A percentile compares a stretch with the other conserved stretches of the same genome.
Conservation (phyloP, 1,140 invertebrate species). For the Homalodisca vitripennis region DNA sequence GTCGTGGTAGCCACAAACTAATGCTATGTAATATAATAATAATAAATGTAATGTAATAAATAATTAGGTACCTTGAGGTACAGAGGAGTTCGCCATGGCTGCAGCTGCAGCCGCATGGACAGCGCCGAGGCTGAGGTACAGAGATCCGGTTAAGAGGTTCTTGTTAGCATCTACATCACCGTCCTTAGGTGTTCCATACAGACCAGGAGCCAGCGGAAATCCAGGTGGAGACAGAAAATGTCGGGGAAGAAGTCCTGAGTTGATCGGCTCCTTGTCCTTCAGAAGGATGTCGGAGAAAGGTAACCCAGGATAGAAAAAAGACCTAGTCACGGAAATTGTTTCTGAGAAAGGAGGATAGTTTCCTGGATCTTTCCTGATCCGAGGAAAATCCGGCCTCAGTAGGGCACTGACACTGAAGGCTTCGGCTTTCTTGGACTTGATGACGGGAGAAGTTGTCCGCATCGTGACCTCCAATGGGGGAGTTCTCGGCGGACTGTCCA, state of each 20-base stretch:
- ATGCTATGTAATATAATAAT: no score
- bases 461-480: constrained; percentile 50
- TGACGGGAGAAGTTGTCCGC: constrained; percentile 27
- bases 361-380: constrained; percentile 54
- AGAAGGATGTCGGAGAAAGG: constrained; percentile 43
- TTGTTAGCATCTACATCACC: constrained; percentile 46
- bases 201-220: constrained; percentile 30
- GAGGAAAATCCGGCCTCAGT: constrained; percentile 70
- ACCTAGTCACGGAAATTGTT: constrained; percentile 53
- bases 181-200: constrained; percentile 45
- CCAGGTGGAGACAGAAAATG: constrained; percentile 38
- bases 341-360: constrained; percentile 51
- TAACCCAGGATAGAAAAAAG: constrained; percentile 60
- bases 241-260: constrained; percentile 34
- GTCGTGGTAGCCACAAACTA: no score
- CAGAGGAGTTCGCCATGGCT: constrained; percentile 39
- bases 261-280: constrained; percentile 25
- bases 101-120: constrained; percentile 56
- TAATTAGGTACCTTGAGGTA: constrained; percentile 29
- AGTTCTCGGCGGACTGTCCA: constrained; percentile 62
- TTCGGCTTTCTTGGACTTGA: constrained; percentile 62
- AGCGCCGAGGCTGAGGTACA: constrained; percentile 58
- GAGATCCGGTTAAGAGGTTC: constrained; percentile 54
- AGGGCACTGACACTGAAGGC: constrained; percentile 76
- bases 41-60: no score